Evolutionary conservation across 1,140 invertebrate genomes (phyloP).

Genomic region (Sipha flava): DNA sequence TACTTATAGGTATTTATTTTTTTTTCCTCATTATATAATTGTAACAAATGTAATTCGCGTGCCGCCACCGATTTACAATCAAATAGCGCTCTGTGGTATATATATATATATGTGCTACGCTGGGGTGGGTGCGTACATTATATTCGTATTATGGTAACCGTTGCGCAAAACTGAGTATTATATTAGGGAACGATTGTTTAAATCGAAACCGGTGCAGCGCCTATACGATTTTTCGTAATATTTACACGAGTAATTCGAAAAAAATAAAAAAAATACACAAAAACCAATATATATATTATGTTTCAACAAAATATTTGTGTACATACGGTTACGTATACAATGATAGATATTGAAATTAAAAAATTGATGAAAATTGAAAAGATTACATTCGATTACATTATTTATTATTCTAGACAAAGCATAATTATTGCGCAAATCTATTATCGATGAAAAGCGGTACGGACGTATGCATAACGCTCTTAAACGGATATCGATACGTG

Average conservation of each 20-base stretch:
- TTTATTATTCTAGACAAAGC: neutral
- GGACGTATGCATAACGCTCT: no score
- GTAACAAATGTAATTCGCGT: neutral
- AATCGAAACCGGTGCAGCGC: neutral
- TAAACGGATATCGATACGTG: no score
- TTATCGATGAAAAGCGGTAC: neutral
- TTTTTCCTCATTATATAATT: conserved; percentile 18
- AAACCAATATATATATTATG: neutral
- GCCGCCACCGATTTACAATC: neutral
- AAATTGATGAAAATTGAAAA: neutral
- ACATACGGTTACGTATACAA: no score
- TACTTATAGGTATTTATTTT: neutral
- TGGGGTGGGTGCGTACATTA: neutral
- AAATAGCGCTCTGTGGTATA: no score
- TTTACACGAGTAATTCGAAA: neutral
- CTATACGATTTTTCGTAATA: neutral
- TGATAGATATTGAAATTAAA: neutral
- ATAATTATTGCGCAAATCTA: neutral
- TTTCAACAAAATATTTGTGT: no score
- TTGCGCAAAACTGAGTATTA: neutral
- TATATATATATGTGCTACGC: no score
- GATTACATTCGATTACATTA: neutral
- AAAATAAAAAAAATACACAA: neutral
- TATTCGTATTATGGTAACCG: neutral
- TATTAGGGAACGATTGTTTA: conserved; percentile 7